These are phyloP conservation scores for Microctenopoma lineatum DNA, from an alignment of 2,797 vertebrate genomes.

Conservation along the genomic window DNA sequence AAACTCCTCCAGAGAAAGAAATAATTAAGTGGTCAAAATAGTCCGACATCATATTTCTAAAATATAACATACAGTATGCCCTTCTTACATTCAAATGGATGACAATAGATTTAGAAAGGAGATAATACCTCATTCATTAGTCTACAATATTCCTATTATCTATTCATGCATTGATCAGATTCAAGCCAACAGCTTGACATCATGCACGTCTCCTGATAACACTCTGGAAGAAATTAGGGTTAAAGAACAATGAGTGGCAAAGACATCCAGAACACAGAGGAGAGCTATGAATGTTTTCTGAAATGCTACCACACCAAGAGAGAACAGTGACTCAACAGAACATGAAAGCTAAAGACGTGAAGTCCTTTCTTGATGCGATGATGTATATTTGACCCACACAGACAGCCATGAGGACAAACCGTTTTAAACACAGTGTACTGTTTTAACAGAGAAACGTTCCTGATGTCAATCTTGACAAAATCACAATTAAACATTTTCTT, in stretches of 20 bases:
- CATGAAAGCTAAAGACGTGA: conserved; percentile 24
- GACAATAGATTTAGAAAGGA: conserved; percentile 39
- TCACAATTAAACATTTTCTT: conserved; percentile 1
- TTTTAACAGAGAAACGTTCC: not conserved
- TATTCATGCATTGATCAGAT: conserved; percentile 45
- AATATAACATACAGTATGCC: not conserved
- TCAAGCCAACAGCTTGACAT: conserved; percentile 67
- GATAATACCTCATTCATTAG: conserved; percentile 52
- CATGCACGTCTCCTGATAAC: conserved; percentile 55
- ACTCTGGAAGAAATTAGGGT: conserved; percentile 48
- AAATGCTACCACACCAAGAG: conserved; percentile 8
- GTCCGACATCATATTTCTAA: conserved; percentile 9
- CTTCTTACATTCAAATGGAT: conserved; percentile 22
- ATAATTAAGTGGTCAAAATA: not conserved
- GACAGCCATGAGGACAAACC: conserved; percentile 20
- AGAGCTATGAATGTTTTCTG: conserved; percentile 27
- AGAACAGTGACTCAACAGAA: conserved; percentile 30
- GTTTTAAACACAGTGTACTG: not conserved
- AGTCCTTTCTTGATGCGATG: conserved; percentile 12
- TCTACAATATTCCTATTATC: conserved; percentile 48
- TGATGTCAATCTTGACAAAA: conserved; percentile 10
- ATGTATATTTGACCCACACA: conserved; percentile 20
- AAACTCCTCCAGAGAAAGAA: conserved; percentile 5
- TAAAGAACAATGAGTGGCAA: conserved; percentile 40
- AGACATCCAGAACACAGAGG: conserved; percentile 44